These are phyloP conservation scores for Regulus satrapa DNA, from an alignment of 2,113 vertebrate species.

Conservation along the genomic window DNA sequence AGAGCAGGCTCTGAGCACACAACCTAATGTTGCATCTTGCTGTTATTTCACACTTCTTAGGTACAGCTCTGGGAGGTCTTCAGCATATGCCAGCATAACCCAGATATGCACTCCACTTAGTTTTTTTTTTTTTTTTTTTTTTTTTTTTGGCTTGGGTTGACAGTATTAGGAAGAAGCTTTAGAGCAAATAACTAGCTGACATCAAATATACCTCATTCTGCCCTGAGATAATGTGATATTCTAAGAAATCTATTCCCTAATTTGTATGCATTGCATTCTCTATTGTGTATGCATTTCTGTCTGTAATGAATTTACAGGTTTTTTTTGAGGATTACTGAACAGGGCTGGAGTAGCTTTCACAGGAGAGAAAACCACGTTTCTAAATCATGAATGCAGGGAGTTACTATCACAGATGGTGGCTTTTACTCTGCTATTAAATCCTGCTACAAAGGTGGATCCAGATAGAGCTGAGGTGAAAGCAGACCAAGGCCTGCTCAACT, in stretches of 20 bases:
- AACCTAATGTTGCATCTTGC: neutral
- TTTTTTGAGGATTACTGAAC: neutral
- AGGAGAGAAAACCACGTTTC: neutral
- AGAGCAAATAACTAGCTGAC: neutral
- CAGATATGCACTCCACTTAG: neutral
- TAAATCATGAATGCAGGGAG: neutral
- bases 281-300: neutral
- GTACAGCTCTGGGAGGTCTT: neutral
- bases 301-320: neutral
- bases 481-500: neutral
- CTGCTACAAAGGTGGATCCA: neutral
- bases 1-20: neutral
- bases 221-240: neutral
- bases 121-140: neutral
- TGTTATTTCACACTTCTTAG: neutral
- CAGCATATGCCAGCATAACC: neutral
- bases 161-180: neutral
- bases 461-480: neutral
- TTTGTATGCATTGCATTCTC: neutral
- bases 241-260: neutral
- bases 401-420: neutral
- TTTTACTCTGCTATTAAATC: neutral
- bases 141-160: fast-evolving
- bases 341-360: neutral
- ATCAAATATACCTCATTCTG: neutral